Percentiles rank a stretch among this genome's conserved stretches.
These are phyloP conservation scores for Loris lydekkerianus DNA, from an alignment of 2,797 vertebrate genomes.

Conservation along the genomic window DNA sequence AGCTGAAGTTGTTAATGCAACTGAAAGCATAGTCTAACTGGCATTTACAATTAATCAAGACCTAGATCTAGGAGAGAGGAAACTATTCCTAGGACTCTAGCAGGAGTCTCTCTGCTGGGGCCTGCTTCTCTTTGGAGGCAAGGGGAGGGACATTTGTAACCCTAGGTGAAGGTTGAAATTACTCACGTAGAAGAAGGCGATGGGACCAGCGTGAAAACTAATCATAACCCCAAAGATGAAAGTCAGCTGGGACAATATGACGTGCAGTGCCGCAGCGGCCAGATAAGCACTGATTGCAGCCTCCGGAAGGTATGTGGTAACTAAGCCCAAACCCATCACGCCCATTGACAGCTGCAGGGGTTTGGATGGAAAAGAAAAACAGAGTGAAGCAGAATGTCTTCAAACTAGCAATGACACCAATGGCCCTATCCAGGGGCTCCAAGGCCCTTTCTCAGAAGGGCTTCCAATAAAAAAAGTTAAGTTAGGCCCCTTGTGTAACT, in stretches of 20 bases:
- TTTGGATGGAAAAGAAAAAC: conserved; percentile 22
- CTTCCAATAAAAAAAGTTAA: not conserved
- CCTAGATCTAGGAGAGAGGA: not conserved
- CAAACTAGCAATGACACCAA: not conserved
- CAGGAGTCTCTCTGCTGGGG: not conserved
- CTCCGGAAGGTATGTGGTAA: conserved; percentile 81
- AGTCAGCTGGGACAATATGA: conserved; percentile 83
- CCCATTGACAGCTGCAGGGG: conserved; percentile 82
- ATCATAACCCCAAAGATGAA: conserved; percentile 82
- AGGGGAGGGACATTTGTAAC: not conserved
- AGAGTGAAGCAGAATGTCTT: not conserved
- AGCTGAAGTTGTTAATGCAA: not conserved
- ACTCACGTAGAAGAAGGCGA: conserved; percentile 87
- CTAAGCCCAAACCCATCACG: conserved; percentile 81
- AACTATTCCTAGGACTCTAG: not conserved
- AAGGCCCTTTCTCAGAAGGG: not conserved
- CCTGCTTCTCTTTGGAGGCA: not conserved
- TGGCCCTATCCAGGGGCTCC: not conserved
- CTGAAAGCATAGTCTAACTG: not conserved
- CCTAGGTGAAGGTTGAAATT: not conserved
- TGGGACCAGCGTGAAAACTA: conserved; percentile 79
- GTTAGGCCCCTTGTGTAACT: not conserved
- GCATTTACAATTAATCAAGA: not conserved
- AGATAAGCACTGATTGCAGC: conserved; percentile 82
- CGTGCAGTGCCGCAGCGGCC: conserved; percentile 79